Conservation (phyloP, 2,797 vertebrate genomes). For the Pipistrellus kuhlii region DNA sequence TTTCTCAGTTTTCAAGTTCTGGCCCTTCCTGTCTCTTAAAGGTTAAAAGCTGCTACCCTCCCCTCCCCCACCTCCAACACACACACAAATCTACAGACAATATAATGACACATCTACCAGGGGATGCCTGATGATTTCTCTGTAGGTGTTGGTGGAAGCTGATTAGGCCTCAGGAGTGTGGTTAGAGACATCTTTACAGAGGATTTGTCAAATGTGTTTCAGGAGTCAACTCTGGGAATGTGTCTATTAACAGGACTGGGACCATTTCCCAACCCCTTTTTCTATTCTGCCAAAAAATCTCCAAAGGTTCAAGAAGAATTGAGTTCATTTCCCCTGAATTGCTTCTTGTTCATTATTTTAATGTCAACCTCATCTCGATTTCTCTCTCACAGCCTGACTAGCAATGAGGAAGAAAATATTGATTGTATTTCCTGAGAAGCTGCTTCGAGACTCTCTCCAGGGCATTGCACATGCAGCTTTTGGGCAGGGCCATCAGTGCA, state of each 20-base stretch:
- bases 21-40: not conserved
- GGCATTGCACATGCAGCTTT: not conserved
- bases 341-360: constrained; percentile 66
- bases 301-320: constrained; percentile 56
- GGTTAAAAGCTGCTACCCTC: not conserved
- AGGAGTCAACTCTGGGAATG: not conserved
- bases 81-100: not conserved
- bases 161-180: not conserved
- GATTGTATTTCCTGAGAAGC: constrained; percentile 50
- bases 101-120: not conserved
- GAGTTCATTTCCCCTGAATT: constrained; percentile 50
- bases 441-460: constrained; percentile 12
- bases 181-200: not conserved
- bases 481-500: not conserved
- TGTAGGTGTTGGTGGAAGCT: not conserved
- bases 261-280: constrained; percentile 59
- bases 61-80: too few species aligned
- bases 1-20: not conserved
- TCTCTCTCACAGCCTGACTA: constrained; percentile 37
- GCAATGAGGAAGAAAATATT: constrained; percentile 66
- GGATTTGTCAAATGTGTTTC: constrained; percentile 16
- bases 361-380: constrained; percentile 51
- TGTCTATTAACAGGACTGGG: constrained; percentile 35
- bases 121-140: not conserved
- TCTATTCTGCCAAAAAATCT: constrained; percentile 28